phyloP scores from a whole-genome alignment of 1,140 invertebrate genomes.

The Trichonephila clavata region DNA sequence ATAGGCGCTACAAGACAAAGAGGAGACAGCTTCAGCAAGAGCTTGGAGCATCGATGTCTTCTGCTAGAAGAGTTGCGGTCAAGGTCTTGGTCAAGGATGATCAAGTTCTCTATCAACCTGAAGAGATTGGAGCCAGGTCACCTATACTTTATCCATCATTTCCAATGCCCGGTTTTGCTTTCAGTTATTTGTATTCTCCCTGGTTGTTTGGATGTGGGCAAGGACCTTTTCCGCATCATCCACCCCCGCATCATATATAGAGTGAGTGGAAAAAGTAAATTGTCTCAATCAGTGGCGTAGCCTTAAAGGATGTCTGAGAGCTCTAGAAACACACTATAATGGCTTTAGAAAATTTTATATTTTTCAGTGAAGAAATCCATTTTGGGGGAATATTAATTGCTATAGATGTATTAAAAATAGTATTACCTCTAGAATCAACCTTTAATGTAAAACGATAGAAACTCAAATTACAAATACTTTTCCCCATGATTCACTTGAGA shows the following conservation, averaged over 20 bases:
- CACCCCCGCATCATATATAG: background rate
- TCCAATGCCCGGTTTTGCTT: conserved; percentile 67
- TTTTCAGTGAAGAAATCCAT: too few relatives aligned
- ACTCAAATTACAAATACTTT: too few relatives aligned
- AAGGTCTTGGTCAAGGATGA: conserved; percentile 94
- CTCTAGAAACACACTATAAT: too few relatives aligned
- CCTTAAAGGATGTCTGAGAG: too few relatives aligned
- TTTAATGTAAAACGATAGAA: too few relatives aligned
- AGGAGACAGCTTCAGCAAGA: conserved; percentile 90
- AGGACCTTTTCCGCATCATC: conserved; percentile 34
- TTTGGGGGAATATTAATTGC: too few relatives aligned
- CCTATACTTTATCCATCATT: conserved; percentile 76
- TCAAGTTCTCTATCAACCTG: conserved; percentile 78
- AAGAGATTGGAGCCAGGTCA: conserved; percentile 39
- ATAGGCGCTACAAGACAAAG: conserved; percentile 98
- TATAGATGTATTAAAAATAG: too few relatives aligned
- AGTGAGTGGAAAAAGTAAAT: background rate
- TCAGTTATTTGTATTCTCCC: conserved; percentile 71
- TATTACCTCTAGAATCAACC: too few relatives aligned
- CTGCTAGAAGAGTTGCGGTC: conserved; percentile 88
- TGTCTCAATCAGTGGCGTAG: background rate
- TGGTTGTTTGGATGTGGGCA: conserved; percentile 70
- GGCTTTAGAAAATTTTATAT: too few relatives aligned
- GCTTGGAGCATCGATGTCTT: conserved; percentile 82
- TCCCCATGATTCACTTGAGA: too few relatives aligned